Evolutionary conservation across 1,140 invertebrate species (phyloP).

Genomic region (Zaprionus kolodkinae): DNA sequence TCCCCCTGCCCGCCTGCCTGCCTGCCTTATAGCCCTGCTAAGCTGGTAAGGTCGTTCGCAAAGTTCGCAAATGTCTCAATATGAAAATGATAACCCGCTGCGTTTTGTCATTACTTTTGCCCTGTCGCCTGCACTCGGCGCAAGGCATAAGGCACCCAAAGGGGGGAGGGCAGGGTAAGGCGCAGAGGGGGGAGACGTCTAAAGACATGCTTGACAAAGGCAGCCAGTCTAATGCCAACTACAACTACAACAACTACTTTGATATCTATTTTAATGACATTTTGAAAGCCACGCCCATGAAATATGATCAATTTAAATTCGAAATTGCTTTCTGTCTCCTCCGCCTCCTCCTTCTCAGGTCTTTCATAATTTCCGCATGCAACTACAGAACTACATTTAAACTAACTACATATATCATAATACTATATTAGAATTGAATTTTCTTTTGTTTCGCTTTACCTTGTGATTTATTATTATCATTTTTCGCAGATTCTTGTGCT

Average conservation of each 20-base stretch:
- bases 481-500: conserved; percentile 84
- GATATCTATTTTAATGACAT: conserved; percentile 79
- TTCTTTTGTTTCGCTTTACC: conserved; percentile 53
- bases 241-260: conserved; percentile 32
- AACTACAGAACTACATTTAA: conserved; percentile 6
- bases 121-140: conserved; percentile 69
- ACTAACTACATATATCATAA: conserved; percentile 2
- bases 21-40: conserved; percentile 1
- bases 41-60: conserved; percentile 1
- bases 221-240: conserved; percentile 33
- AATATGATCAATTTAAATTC: conserved; percentile 72
- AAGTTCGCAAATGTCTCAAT: conserved; percentile 71
- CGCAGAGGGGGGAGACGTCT: conserved; percentile 26
- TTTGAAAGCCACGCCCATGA: conserved; percentile 70
- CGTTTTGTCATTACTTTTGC: conserved; percentile 80
- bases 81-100: conserved; percentile 79
- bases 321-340: conserved; percentile 33
- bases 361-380: conserved; percentile 58
- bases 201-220: conserved; percentile 24
- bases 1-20: conserved; percentile 11
- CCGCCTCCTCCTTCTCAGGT: conserved; percentile 9
- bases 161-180: background rate
- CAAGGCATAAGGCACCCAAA: conserved; percentile 20
- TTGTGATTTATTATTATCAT: conserved; percentile 84
- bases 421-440: conserved; percentile 7